A percentile compares a stretch with the other conserved stretches of the same genome.
Evolutionary conservation across 2,888 invertebrate species (phyloP).

Genomic region (Drosophila borealis): DNA sequence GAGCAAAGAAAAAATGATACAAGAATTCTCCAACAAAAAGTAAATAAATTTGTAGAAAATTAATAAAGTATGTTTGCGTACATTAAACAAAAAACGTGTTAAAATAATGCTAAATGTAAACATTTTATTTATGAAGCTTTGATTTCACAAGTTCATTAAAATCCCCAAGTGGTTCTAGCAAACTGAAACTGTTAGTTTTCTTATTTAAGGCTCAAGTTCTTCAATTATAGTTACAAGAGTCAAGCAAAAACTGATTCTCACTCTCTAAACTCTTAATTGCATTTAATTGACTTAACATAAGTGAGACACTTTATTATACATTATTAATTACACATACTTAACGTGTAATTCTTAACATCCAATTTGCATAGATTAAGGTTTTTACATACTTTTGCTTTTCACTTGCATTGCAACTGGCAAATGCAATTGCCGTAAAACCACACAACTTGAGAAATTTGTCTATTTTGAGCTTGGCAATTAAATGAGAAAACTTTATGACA

Average conservation of each 20-base stretch:
- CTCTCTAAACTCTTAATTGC: background rate
- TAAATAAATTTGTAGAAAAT: no score
- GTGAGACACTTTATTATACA: no score
- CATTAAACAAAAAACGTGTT: no score
- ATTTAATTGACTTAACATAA: background rate
- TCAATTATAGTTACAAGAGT: no score
- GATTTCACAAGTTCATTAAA: no score
- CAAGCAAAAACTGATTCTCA: background rate
- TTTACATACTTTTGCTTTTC: background rate
- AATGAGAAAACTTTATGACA: conserved; percentile 35
- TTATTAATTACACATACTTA: background rate
- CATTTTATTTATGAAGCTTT: no score
- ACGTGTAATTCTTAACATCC: conserved; percentile 5
- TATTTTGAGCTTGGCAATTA: conserved; percentile 36
- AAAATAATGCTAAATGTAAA: no score
- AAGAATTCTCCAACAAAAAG: background rate
- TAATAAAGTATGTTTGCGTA: no score
- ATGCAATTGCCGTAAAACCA: conserved; percentile 10
- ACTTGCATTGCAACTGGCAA: conserved; percentile 21
- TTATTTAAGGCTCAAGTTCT: no score
- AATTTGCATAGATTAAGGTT: conserved; percentile 22
- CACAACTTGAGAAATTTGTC: conserved; percentile 34
- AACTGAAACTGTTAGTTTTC: no score
- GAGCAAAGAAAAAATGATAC: background rate
- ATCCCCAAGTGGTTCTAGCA: no score